Evolutionary conservation across 2,797 vertebrate species (phyloP), one percentile per base, ranked within the genome.

Genomic region (Hemibagrus guttatus): DNA sequence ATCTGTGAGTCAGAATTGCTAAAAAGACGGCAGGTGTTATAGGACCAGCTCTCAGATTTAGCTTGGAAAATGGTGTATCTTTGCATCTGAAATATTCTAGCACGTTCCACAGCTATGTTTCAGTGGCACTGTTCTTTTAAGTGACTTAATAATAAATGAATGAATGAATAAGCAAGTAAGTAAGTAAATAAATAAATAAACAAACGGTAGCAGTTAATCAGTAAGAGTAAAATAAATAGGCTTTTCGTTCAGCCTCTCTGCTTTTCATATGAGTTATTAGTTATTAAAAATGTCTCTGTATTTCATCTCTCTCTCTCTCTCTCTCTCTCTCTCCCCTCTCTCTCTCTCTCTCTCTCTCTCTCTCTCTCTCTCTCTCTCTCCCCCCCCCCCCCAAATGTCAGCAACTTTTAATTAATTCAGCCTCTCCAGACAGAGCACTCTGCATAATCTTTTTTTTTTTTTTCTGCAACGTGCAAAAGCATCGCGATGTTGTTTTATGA

Each of bases 341-440:
- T 76, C 74, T 76, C 52, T 12, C 79, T 49, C 35, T 39, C 19
- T 75, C 14, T 75, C 46, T 54, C n/a, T n/a, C n/a, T 81, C 28
- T 64, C 59, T n/a, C 11, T 2, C 31, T 16, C 17, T 52, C 52
- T 19, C 74, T 31, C 74, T 19, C 75, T 76, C 75, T 58, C n/a
- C n/a, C n/a, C n/a, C n/a, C n/a, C n/a, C n/a, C n/a, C n/a, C n/a
- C n/a, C 63, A 82, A 82, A 82, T 82, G 61, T 66, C 80, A 82
- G 42, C 80, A 66, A 28, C 61, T 82, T 66, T 82, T 82, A 82
- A 82, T 82, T 82, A 82, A 66, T 82, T 66, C 42, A 28, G n/a
- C 23, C 80, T 82, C 80, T n/a, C 4, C 39, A 79, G 31, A 79
- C 76, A 59, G 76, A 79, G 19, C 35, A 61, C 58, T 26, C 31